Conservation (phyloP, 2,113 vertebrate species). For the Labeo catla region DNA sequence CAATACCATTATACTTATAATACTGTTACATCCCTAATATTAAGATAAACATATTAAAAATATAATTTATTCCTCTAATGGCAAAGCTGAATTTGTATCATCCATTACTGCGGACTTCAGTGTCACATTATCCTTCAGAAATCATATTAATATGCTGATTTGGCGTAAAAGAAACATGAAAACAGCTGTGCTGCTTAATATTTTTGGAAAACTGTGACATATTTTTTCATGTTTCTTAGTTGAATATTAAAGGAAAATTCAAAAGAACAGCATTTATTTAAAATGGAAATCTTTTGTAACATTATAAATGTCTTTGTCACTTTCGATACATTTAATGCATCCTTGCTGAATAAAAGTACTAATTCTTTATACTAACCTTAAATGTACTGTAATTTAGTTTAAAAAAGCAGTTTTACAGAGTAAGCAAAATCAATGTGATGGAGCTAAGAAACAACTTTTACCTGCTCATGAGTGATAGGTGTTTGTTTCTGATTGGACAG, state of each 20-base stretch:
- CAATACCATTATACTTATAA: no score
- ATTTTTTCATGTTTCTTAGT: neutral
- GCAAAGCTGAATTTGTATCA: neutral
- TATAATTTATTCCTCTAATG: no score
- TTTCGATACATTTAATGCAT: neutral
- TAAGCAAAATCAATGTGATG: neutral
- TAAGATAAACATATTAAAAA: no score
- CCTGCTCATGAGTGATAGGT: conserved; percentile 93
- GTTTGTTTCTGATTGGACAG: conserved; percentile 94
- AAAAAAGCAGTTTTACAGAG: neutral
- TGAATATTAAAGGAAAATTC: neutral
- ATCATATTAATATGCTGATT: neutral
- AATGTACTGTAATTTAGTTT: neutral
- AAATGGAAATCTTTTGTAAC: neutral
- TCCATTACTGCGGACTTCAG: neutral
- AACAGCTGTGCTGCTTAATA: neutral
- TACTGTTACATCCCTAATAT: no score
- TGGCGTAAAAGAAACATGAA: neutral
- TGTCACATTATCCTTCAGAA: neutral
- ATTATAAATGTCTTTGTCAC: no score
- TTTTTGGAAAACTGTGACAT: neutral
- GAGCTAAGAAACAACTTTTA: conserved; percentile 52
- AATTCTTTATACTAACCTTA: neutral
- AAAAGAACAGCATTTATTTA: no score
- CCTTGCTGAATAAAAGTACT: neutral